These are phyloP conservation scores for Girardinus metallicus DNA, from an alignment of 2,797 vertebrate species.

Conservation along the genomic window DNA sequence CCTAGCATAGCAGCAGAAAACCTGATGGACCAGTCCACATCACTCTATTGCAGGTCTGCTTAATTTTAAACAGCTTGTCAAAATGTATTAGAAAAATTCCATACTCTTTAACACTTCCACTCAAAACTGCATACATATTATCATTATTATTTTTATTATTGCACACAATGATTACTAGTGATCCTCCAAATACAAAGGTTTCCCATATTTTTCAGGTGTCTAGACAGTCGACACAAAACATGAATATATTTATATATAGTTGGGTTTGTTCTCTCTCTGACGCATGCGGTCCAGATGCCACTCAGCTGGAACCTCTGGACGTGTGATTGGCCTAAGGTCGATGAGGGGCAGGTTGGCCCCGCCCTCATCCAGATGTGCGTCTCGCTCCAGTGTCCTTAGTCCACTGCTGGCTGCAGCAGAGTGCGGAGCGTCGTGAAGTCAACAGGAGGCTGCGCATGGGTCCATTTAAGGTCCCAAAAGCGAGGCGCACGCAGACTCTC, in stretches of 20 bases:
- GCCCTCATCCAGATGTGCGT: slow-evolving; percentile 75
- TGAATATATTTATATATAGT: no score
- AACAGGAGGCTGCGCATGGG: slow-evolving; percentile 42
- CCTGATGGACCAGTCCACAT: no score
- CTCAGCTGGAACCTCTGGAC: slow-evolving; percentile 42
- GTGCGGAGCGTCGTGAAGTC: slow-evolving; percentile 56
- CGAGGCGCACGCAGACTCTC: neutral
- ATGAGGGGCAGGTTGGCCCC: slow-evolving; percentile 44
- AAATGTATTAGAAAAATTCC: neutral
- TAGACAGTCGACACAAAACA: neutral
- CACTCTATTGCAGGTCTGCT: no score
- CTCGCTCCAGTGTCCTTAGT: slow-evolving; percentile 41
- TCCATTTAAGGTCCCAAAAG: slow-evolving; percentile 12
- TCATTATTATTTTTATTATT: neutral
- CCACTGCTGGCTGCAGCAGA: slow-evolving; percentile 52
- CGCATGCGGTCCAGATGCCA: slow-evolving; percentile 26
- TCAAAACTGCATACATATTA: neutral
- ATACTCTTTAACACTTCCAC: neutral
- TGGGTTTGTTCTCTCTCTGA: neutral
- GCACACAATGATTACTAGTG: neutral
- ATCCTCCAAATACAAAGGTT: neutral
- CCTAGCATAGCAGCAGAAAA: no score
- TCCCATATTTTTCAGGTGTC: neutral
- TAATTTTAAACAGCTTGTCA: no score
- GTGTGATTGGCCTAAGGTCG: slow-evolving; percentile 47